Evolutionary conservation across 2,797 vertebrate species (phyloP).

Genomic region (Sciurus vulgaris): DNA sequence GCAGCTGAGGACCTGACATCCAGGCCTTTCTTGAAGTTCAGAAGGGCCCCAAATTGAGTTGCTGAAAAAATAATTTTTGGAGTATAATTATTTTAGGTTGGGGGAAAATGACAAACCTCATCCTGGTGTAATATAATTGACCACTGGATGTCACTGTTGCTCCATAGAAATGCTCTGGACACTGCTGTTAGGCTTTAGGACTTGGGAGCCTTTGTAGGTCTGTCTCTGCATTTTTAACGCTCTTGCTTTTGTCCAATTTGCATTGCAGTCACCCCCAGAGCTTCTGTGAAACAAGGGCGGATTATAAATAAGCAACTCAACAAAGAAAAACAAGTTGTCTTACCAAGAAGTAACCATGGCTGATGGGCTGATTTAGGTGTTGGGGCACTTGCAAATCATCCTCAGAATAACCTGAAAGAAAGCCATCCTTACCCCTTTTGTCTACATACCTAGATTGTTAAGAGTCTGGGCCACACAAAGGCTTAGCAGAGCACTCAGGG

Average conservation of each 20-base stretch:
- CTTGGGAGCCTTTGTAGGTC: not conserved
- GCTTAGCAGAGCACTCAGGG: not conserved
- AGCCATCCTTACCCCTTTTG: slow-evolving; percentile 29
- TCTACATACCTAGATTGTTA: not conserved
- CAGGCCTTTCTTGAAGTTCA: slow-evolving; percentile 20
- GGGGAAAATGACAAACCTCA: not conserved
- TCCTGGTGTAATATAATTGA: not conserved
- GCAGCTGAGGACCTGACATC: not conserved
- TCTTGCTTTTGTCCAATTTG: slow-evolving; percentile 65
- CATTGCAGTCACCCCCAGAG: slow-evolving; percentile 11
- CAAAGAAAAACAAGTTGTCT: slow-evolving; percentile 63
- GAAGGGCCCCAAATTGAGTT: not conserved
- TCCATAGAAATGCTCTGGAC: slow-evolving; percentile 46
- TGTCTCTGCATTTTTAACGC: slow-evolving; percentile 20
- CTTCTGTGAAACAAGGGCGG: slow-evolving; percentile 38
- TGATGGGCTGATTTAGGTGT: not conserved
- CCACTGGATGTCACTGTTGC: slow-evolving; percentile 87
- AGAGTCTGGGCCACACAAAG: not conserved
- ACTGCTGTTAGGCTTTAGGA: fast-evolving
- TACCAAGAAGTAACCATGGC: not conserved
- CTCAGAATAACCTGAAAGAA: not conserved
- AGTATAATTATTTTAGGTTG: not conserved
- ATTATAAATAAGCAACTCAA: slow-evolving; percentile 62
- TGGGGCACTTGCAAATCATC: not conserved
- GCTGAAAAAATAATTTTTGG: not conserved